Base-by-base conservation (phyloP, 2,888 invertebrate species). In the Drosophila neotestacea region DNA sequence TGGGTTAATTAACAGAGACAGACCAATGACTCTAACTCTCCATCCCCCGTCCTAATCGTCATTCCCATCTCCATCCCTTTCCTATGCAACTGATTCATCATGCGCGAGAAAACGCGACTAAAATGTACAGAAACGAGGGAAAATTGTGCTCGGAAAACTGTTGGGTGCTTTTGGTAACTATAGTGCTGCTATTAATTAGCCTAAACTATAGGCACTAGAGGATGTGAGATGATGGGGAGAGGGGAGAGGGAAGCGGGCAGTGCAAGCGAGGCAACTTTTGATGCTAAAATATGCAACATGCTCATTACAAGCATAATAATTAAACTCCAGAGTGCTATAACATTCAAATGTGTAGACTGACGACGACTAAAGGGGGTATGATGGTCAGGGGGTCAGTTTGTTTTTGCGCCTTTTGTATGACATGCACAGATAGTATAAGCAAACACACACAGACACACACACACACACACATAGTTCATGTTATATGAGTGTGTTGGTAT, bases 271-370 rank as follows among this genome's bases (percentile, higher is more conserved):
- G 36, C 22, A 22, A 50, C 39, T 39, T 28, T 34, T 22, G 62
- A 54, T 46, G 36, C 68, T 82, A 64, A 73, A 81, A 79, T 81
- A 81, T 79, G 77, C 81, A 83, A 72, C 81, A 83, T 73, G 77
- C 79, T 81, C 79, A 81, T 81, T 81, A 85, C 86, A 84, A 84
- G 80, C 75, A 78, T 63, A 70, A 79, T 85, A 85, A 84, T 86
- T 79, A 84, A 80, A 75, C 85, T 81, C 75, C 64, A 71, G 86
- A 86, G 78, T 75, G 73, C 72, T 59, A 69, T 71, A 63, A 69
- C 72, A 81, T 84, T 80, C 81, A 77, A 75, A 72, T 80, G 74
- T 72, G 71, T 70, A 65, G 11, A 2, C 44, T n/a, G 7, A 1
- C 32, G 27, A 1, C 27, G 27, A 11, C 38, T 22, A 22, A 22